Evolutionary conservation across 2,888 invertebrate species (phyloP).

Genomic region (Oxycera nigricornis): DNA sequence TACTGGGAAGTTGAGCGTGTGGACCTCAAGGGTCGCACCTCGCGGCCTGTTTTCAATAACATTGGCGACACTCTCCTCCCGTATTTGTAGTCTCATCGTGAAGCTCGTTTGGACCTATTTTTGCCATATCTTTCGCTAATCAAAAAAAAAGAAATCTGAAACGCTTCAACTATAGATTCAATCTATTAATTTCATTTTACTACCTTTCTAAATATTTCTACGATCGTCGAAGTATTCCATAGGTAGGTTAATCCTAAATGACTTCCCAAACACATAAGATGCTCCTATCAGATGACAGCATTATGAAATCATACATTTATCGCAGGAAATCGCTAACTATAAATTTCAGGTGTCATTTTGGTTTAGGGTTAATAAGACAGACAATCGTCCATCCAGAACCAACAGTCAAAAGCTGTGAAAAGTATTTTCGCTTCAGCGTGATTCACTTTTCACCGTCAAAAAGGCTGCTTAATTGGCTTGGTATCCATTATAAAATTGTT

Average conservation of each 20-base stretch:
- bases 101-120: no score
- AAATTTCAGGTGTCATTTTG: background rate
- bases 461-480: background rate
- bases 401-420: background rate
- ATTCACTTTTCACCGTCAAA: background rate
- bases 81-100: no score
- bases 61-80: no score
- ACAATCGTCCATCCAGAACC: background rate
- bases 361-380: background rate
- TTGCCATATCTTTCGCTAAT: constrained; percentile 1
- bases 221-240: background rate
- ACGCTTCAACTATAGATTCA: no score
- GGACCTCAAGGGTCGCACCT: no score
- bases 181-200: no score
- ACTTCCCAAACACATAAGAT: background rate
- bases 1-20: no score
- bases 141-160: constrained; percentile 2
- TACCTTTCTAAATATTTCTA: background rate
- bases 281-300: background rate
- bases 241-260: background rate
- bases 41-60: no score
- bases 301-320: background rate
- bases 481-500: background rate
- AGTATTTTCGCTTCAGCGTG: background rate
- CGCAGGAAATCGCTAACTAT: background rate